Percentiles rank a stretch among this genome's conserved stretches.
Evolutionary conservation across 2,797 vertebrate species (phyloP).

Genomic region (Betta splendens): DNA sequence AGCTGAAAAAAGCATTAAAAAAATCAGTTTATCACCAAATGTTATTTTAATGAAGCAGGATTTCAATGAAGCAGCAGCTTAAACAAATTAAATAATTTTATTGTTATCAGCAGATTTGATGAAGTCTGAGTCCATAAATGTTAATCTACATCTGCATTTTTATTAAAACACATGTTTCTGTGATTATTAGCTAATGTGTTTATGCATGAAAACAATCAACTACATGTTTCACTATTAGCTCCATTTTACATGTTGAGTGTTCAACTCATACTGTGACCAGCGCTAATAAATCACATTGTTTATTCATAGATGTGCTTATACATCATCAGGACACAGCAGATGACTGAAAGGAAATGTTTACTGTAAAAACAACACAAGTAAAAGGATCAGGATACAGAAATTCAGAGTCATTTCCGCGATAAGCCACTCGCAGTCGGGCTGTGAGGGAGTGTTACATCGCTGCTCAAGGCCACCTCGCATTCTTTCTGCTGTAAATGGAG

Average conservation of each 20-base stretch:
- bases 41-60: neutral
- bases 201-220: too few species aligned
- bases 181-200: too few species aligned
- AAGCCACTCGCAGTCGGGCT: constrained; percentile 33
- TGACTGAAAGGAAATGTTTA: constrained; percentile 39
- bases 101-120: constrained; percentile 6
- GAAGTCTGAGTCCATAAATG: too few species aligned
- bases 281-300: constrained; percentile 52
- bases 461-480: constrained; percentile 81
- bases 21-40: neutral
- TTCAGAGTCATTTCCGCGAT: constrained; percentile 54
- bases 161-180: neutral
- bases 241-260: neutral
- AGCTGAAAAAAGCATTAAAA: constrained; percentile 8
- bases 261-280: constrained; percentile 9
- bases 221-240: neutral
- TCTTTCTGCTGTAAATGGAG: constrained; percentile 83
- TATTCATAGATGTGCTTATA: constrained; percentile 55
- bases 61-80: neutral
- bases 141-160: neutral
- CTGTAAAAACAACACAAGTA: constrained; percentile 9
- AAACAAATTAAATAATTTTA: neutral
- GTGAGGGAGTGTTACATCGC: constrained; percentile 75
- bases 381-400: constrained; percentile 38
- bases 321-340: constrained; percentile 40